Conservation (phyloP, 2,888 invertebrate genomes). For the Apamea crenata region DNA sequence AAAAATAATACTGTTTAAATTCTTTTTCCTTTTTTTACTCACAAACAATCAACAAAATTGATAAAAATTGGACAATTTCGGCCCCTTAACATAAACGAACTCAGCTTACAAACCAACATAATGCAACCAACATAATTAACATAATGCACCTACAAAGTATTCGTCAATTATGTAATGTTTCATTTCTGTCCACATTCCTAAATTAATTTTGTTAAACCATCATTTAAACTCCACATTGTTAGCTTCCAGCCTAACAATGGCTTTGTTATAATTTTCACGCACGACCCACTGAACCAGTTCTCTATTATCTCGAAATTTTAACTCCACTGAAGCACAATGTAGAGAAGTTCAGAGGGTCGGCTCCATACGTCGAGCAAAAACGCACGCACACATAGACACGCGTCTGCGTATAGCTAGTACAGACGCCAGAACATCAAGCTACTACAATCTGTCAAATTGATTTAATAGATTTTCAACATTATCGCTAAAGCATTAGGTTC, state of each 20-base stretch:
- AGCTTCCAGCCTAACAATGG: conserved; percentile 47
- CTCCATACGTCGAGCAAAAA: background rate
- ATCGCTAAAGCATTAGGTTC: too few species aligned
- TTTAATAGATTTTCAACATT: too few species aligned
- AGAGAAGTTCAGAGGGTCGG: conserved; percentile 3
- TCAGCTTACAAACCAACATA: background rate
- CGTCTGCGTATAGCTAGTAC: background rate
- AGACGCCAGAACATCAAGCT: too few species aligned
- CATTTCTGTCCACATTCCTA: conserved; percentile 15
- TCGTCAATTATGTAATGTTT: conserved; percentile 9
- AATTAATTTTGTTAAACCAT: conserved; percentile 40
- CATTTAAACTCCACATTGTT: conserved; percentile 52
- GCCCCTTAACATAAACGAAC: background rate
- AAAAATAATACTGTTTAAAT: too few species aligned
- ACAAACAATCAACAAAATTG: too few species aligned
- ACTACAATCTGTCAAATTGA: too few species aligned
- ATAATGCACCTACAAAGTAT: background rate
- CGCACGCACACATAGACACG: background rate
- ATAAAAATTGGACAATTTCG: too few species aligned
- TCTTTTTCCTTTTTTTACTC: too few species aligned
- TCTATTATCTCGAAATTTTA: conserved; percentile 52
- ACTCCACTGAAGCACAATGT: conserved; percentile 10
- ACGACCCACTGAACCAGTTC: conserved; percentile 58
- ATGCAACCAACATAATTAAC: background rate
- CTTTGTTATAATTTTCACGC: conserved; percentile 63